Evolutionary conservation across 2,113 vertebrate species (phyloP), one percentile per base, ranked within the genome.

Genomic region (Thermophis baileyi): DNA sequence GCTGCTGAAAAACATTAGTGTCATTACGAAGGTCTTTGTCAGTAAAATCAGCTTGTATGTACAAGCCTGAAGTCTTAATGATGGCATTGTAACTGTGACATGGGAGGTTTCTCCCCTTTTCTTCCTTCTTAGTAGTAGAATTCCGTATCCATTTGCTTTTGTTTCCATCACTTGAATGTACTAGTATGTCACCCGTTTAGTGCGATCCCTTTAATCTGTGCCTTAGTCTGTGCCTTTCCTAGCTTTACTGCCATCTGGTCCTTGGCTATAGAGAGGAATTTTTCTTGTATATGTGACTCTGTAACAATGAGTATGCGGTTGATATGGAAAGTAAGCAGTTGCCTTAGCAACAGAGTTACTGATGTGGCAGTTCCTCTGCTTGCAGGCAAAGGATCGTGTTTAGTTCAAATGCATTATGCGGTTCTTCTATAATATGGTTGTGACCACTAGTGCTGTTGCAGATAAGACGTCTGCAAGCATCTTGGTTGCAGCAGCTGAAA

Each of bases 291-390:
- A 98, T 96, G 98, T 97, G 98, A 99, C 98, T 97, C 99, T 98
- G 98, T 99, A 98, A 98, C 98, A 98, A 99, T 98, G 94, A 96
- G 97, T 98, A 98, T 98, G 98, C 98, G 98, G 98, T 99, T 99
- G 98, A 98, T 99, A 98, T 98, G 98, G 98, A 99, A 99, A 99
- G 98, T 98, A 98, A 98, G 98, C 98, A 98, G 99, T 99, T 99
- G 98, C 98, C 98, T 94, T 98, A 98, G 99, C 98, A 98, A 99
- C 98, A 12, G 98, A 98, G 98, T 98, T 98, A 98, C 98, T 98
- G 98, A 98, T 98, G 98, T 98, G 98, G 98, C 97, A 98, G 98
- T 96, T 97, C 93, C 92, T 93, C 93, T 93, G 97, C 96, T 97
- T 95, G 95, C 96, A 96, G 89, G 96, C 96, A 95, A 94, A 96